These are phyloP conservation scores for Pinna nobilis DNA, from an alignment of 1,140 invertebrate species.

Conservation along the genomic window DNA sequence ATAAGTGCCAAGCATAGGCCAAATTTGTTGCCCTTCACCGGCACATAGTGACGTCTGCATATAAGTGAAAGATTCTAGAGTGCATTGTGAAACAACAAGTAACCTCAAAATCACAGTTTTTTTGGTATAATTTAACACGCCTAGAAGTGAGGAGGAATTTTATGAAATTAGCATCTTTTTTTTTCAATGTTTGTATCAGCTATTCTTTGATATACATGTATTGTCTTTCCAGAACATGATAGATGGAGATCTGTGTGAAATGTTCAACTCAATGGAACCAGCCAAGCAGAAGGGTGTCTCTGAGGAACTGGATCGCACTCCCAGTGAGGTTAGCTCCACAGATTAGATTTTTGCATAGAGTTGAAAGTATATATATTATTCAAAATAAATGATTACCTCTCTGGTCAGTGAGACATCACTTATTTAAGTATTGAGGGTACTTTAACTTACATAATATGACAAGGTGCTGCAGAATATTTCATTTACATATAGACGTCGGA, in stretches of 20 bases:
- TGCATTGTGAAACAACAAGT: no score
- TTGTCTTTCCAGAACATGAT: constrained; percentile 88
- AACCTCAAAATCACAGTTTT: no score
- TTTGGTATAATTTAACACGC: no score
- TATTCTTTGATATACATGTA: no score
- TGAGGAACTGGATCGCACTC: constrained; percentile 93
- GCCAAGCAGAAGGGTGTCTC: constrained; percentile 96
- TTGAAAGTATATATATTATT: not conserved
- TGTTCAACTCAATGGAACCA: constrained; percentile 97
- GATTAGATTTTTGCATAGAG: not conserved
- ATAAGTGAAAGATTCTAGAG: no score
- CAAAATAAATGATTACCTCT: not conserved
- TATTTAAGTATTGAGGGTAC: not conserved
- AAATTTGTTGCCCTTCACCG: no score
- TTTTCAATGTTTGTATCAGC: no score
- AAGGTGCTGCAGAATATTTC: not conserved
- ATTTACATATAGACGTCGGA: no score
- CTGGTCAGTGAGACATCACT: not conserved
- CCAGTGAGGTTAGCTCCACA: constrained; percentile 87
- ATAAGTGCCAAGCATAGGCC: no score
- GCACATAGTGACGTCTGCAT: no score
- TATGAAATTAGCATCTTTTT: no score
- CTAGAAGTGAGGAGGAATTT: no score
- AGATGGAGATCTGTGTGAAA: constrained; percentile 99
- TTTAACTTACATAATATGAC: not conserved